phyloP scores from a whole-genome alignment of 2,888 invertebrate species.

The Drosophila pseudotakahashii region DNA sequence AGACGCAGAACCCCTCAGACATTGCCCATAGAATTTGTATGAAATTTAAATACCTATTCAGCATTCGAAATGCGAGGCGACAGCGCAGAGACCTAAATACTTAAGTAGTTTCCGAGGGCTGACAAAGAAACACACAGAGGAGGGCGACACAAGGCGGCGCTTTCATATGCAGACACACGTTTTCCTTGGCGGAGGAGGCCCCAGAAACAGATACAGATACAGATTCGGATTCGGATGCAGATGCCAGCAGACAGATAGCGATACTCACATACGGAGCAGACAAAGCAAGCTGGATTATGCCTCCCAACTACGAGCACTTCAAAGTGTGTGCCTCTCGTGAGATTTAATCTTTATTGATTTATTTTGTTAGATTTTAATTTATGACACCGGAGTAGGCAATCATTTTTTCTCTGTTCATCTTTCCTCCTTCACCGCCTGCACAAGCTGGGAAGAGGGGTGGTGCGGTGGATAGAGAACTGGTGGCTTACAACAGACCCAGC shows the following conservation, averaged over 20 bases:
- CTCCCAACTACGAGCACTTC: conserved; percentile 34
- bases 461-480: not conserved
- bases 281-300: conserved; percentile 70
- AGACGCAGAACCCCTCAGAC: conserved; percentile 48
- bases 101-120: conserved; percentile 78
- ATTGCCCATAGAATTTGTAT: conserved; percentile 77
- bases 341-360: conserved; percentile 83
- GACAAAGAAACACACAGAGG: conserved; percentile 39
- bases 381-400: conserved; percentile 78
- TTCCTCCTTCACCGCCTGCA: not conserved
- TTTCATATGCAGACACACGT: conserved; percentile 72
- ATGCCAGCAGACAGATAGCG: conserved; percentile 31
- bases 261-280: conserved; percentile 18
- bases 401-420: conserved; percentile 49
- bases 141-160: conserved; percentile 59
- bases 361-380: conserved; percentile 82
- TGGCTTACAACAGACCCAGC: conserved; percentile 39
- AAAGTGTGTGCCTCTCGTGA: conserved; percentile 58
- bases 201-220: conserved; percentile 52
- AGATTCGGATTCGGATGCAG: conserved; percentile 51
- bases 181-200: conserved; percentile 58
- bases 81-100: conserved; percentile 80
- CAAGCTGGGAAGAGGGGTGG: not conserved
- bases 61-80: conserved; percentile 80
- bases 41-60: conserved; percentile 81